Evolutionary conservation across 1,140 invertebrate genomes (phyloP).

Genomic region (Periplaneta americana): DNA sequence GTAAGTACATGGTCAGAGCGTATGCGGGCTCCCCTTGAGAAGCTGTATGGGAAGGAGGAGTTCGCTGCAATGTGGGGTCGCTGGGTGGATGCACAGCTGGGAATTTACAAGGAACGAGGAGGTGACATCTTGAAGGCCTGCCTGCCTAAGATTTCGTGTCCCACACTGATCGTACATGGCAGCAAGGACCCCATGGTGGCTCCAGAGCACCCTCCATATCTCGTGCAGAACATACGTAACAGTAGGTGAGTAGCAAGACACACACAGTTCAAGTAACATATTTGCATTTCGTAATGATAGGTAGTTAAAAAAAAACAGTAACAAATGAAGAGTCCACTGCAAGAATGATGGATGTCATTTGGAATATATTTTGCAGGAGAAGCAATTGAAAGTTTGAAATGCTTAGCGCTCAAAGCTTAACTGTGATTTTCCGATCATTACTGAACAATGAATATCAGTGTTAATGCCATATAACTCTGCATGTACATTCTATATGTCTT

Average conservation of each 20-base stretch:
- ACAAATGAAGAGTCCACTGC: too few species aligned
- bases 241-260: constrained; percentile 48
- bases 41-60: constrained; percentile 68
- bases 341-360: too few species aligned
- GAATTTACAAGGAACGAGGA: constrained; percentile 47
- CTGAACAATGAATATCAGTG: too few species aligned
- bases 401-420: too few species aligned
- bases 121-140: constrained; percentile 67
- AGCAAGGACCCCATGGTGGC: constrained; percentile 74
- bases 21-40: constrained; percentile 66
- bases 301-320: too few species aligned
- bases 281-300: too few species aligned
- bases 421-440: too few species aligned
- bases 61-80: constrained; percentile 61
- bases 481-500: too few species aligned
- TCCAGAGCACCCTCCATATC: constrained; percentile 60
- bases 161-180: constrained; percentile 77
- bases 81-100: constrained; percentile 64
- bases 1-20: constrained; percentile 72
- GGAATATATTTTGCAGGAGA: too few species aligned
- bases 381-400: too few species aligned
- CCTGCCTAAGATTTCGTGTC: constrained; percentile 58
- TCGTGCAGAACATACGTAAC: constrained; percentile 58
- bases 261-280: too few species aligned
- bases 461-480: too few species aligned